phyloP scores from a whole-genome alignment of 1,140 invertebrate genomes.

The Drosophila punjabiensis region DNA sequence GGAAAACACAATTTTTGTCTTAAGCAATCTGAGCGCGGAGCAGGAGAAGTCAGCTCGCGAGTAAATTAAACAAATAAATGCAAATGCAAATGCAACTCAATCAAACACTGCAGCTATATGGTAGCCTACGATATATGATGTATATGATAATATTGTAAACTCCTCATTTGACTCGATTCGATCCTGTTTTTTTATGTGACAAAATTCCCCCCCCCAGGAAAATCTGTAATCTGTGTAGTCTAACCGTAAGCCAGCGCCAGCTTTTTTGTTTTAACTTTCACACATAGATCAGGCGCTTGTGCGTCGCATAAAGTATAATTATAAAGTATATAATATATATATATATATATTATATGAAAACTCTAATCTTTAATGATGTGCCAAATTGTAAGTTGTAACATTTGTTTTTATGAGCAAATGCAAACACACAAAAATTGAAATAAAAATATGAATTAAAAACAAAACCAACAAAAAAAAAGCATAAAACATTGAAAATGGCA shows the following conservation, averaged over 20 bases:
- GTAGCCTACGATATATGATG: conserved; percentile 62
- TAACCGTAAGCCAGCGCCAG: conserved; percentile 75
- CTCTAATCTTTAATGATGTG: conserved; percentile 83
- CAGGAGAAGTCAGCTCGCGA: conserved; percentile 45
- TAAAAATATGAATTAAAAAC: conserved; percentile 66
- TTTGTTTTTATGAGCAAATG: conserved; percentile 81
- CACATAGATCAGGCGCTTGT: conserved; percentile 73
- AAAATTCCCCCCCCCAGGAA: conserved; percentile 7
- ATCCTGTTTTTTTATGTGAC: conserved; percentile 21
- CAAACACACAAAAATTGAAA: conserved; percentile 73
- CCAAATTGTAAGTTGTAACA: conserved; percentile 84
- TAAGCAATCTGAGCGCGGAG: conserved; percentile 57
- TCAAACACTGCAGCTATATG: conserved; percentile 72
- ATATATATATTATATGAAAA: conserved; percentile 68
- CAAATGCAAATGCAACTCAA: conserved; percentile 79
- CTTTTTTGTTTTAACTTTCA: conserved; percentile 77
- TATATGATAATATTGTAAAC: conserved; percentile 45
- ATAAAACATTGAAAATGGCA: conserved; percentile 59
- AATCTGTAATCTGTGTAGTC: conserved; percentile 67
- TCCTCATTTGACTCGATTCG: conserved; percentile 33
- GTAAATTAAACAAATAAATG: conserved; percentile 72
- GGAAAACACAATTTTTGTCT: conserved; percentile 79
- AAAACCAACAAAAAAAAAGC: not conserved
- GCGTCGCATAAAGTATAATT: conserved; percentile 77
- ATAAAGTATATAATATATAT: conserved; percentile 60